Percentiles rank a stretch among this genome's conserved stretches.
Evolutionary conservation across 2,113 vertebrate species (phyloP).

Genomic region (Ptilorrhoa leucosticta): DNA sequence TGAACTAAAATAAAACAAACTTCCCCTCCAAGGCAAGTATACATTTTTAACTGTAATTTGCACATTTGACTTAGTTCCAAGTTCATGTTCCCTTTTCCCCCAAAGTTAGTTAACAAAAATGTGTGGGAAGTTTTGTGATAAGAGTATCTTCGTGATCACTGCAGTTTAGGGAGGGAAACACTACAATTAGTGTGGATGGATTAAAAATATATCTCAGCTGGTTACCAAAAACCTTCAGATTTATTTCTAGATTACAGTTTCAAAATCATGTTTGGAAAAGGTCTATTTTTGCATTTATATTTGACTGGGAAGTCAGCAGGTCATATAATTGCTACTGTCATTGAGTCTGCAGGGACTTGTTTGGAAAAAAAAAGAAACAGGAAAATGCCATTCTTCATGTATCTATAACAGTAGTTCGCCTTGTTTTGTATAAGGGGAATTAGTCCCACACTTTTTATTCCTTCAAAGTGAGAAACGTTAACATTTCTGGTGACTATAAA

Average conservation of each 20-base stretch:
- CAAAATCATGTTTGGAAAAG: neutral
- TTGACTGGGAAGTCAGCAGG: neutral
- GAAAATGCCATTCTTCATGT: neutral
- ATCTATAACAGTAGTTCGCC: neutral
- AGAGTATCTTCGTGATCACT: neutral
- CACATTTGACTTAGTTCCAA: constrained; percentile 59
- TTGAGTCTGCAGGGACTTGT: neutral
- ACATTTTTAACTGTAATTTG: constrained; percentile 45
- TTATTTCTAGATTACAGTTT: neutral
- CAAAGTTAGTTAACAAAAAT: constrained; percentile 31
- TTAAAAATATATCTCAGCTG: neutral
- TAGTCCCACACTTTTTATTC: neutral
- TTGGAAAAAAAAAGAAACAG: neutral
- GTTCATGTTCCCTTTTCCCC: constrained; percentile 48
- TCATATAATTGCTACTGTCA: neutral
- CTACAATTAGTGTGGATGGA: neutral
- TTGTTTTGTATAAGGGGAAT: neutral
- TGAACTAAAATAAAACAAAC: constrained; percentile 46
- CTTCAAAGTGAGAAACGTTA: neutral
- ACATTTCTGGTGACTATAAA: neutral
- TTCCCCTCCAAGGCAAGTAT: constrained; percentile 26
- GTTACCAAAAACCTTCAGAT: neutral
- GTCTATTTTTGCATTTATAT: neutral
- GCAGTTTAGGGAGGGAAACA: neutral
- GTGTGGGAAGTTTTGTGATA: constrained; percentile 14